Base-by-base conservation (phyloP, 1,140 invertebrate species). In the Yoshiicerus persimilis region DNA sequence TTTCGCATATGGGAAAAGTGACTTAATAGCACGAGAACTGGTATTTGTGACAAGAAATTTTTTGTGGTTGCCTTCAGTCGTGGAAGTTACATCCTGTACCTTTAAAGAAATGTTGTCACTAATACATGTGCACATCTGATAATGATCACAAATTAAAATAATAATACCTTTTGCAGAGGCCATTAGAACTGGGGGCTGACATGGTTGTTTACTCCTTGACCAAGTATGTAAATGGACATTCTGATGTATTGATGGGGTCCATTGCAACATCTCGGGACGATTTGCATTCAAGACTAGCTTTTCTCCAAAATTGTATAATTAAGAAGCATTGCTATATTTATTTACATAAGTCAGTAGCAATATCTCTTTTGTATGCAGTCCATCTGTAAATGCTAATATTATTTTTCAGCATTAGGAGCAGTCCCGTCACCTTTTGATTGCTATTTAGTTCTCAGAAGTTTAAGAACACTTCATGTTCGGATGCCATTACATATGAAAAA, bases 391-490 rank as follows among this genome's bases (percentile, higher is more conserved):
- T n/a, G n/a, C 3, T 36, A 9, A 30, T 36, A 32, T 84, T 84
- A 39, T 89, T 87, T 93, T 94, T 20, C 87, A 96, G 96, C 97
- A 1, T 94, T 97, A 93, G 98, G 98, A 66, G 95, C 97, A 80
- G 96, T 99, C 4, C 98, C 99, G 11, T 98, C 98, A 0, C 98
- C 99, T 0, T 99, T 99, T 92, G 99, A 99, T 92, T 99, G 98
- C 92, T 97, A 95, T 92, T 93, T 98, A 91, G 97, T 99, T 0
- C 98, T 97, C 91, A 95, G 99, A 70, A 97, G 98, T 91, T 93
- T 99, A 64, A 99, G 99, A 93, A 99, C 99, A 0, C 93, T 99
- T 20, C 95, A 96, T 84, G 89, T 99, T 11, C 94, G 98, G 87
- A 99, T 99, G 98, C 94, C 96, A 91, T 94, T 96, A 91, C 98